These are phyloP conservation scores for Melanargia galathea DNA, from an alignment of 2,888 invertebrate genomes.

Conservation along the genomic window DNA sequence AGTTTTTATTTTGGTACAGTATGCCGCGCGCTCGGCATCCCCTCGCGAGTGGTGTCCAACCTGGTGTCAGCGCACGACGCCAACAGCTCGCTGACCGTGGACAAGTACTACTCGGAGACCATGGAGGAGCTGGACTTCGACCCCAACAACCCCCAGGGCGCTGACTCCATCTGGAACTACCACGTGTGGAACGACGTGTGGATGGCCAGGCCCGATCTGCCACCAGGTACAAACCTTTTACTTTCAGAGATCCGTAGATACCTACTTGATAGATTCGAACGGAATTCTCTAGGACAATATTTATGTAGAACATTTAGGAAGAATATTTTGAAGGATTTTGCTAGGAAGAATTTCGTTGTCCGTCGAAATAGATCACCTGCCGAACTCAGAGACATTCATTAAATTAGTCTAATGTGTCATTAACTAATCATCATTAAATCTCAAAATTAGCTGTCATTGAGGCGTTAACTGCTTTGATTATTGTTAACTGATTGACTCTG, in stretches of 20 bases:
- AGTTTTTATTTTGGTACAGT: slow-evolving; percentile 66
- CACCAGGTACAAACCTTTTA: slow-evolving; percentile 70
- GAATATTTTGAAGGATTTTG: too few species aligned
- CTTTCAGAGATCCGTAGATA: not conserved
- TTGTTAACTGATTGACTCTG: too few species aligned
- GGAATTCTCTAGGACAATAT: too few species aligned
- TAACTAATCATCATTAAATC: too few species aligned
- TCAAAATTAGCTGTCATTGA: too few species aligned
- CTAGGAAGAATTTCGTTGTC: too few species aligned
- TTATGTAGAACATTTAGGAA: too few species aligned
- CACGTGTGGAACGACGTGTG: slow-evolving; percentile 95
- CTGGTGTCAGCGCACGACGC: slow-evolving; percentile 93
- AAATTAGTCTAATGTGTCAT: too few species aligned
- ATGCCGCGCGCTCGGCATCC: slow-evolving; percentile 90
- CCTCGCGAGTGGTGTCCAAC: slow-evolving; percentile 91
- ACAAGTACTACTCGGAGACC: slow-evolving; percentile 86
- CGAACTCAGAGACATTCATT: too few species aligned
- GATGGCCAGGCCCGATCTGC: slow-evolving; percentile 91
- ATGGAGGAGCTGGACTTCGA: slow-evolving; percentile 86
- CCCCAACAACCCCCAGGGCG: slow-evolving; percentile 85
- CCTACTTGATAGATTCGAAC: too few species aligned
- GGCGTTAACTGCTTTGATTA: too few species aligned
- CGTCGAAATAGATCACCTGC: too few species aligned
- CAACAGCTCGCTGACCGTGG: slow-evolving; percentile 89
- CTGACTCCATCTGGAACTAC: slow-evolving; percentile 93